Evolutionary conservation across 2,113 vertebrate species (phyloP).

Genomic region (Podarcis cretensis): DNA sequence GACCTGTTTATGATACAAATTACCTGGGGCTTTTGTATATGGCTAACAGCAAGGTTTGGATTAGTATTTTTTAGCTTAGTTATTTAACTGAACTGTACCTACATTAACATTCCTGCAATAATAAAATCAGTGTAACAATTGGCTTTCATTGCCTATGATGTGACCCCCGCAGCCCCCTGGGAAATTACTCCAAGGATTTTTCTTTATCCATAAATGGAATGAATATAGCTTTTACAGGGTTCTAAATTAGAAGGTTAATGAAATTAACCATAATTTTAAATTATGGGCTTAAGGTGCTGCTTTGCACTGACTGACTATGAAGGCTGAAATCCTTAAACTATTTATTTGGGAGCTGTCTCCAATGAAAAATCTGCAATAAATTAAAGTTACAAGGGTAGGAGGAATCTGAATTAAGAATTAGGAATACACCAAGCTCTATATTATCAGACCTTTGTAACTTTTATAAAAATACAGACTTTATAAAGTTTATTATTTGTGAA

Average conservation of each 20-base stretch:
- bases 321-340: not conserved
- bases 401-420: not conserved
- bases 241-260: not conserved
- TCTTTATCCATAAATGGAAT: not conserved
- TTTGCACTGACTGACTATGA: not conserved
- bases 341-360: not conserved
- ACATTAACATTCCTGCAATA: not conserved
- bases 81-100: not conserved
- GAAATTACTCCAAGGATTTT: not conserved
- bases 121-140: not conserved
- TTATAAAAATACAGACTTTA: not conserved
- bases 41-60: not conserved
- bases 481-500: not conserved
- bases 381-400: not conserved
- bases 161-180: not conserved
- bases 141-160: not conserved
- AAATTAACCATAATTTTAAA: conserved; percentile 4
- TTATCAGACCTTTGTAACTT: not conserved
- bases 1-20: not conserved
- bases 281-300: not conserved
- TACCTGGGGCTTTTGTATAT: not conserved
- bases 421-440: not conserved
- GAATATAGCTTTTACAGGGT: not conserved
- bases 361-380: not conserved
- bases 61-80: not conserved